These are phyloP conservation scores for Neodiprion lecontei DNA, from an alignment of 1,140 invertebrate genomes.

Conservation along the genomic window DNA sequence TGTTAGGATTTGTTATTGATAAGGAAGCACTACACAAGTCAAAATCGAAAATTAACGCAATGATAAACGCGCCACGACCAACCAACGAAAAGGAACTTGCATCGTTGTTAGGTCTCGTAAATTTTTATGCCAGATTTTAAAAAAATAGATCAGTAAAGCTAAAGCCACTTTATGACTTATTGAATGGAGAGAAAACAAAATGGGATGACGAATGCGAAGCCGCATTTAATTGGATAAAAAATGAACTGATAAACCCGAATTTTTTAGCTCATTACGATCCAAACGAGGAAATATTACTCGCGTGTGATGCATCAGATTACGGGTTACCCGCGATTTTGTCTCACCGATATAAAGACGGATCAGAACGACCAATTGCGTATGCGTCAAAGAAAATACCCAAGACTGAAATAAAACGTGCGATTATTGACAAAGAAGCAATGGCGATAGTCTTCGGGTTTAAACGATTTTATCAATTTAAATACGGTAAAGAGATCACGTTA, in stretches of 20 bases:
- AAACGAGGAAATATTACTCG: conserved; percentile 38
- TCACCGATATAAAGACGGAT: conserved; percentile 38
- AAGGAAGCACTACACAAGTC: not conserved
- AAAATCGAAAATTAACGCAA: conserved; percentile 5
- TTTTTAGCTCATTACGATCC: conserved; percentile 48
- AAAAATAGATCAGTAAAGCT: not conserved
- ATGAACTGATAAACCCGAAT: conserved; percentile 28
- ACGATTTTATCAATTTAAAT: conserved; percentile 17
- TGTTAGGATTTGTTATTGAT: conserved; percentile 13
- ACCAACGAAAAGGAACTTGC: conserved; percentile 3
- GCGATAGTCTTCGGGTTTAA: conserved; percentile 21
- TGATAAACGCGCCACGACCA: conserved; percentile 11
- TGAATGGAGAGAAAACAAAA: not conserved
- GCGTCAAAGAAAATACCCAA: conserved; percentile 40
- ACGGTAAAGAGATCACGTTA: conserved; percentile 13
- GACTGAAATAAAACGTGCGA: conserved; percentile 24
- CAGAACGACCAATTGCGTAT: conserved; percentile 44
- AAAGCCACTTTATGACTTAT: conserved; percentile 15
- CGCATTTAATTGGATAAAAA: conserved; percentile 33
- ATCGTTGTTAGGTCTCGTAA: conserved; percentile 12
- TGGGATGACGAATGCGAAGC: not conserved
- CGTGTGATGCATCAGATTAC: conserved; percentile 47
- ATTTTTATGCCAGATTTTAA: conserved; percentile 10
- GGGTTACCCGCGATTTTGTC: conserved; percentile 49
- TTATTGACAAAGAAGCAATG: conserved; percentile 18